Base-by-base conservation (phyloP, 2,113 vertebrate genomes). In the Brachionichthys hirsutus region DNA sequence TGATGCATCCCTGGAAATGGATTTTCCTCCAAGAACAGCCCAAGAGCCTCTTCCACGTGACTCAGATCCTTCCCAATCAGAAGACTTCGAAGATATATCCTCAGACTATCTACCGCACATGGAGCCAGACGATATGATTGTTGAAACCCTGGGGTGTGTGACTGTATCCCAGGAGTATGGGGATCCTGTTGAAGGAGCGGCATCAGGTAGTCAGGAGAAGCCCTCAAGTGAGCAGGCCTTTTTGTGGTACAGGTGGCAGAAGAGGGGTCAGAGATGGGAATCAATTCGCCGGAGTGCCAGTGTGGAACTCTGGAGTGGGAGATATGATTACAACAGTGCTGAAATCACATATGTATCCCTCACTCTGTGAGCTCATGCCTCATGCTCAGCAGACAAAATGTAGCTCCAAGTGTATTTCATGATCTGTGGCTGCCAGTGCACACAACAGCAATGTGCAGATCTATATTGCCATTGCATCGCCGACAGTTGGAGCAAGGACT, bases 331-430 rank as follows among this genome's bases (percentile, higher is more conserved):
- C 67, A 92, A 91, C 76, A 92, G 90, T 75, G 89, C 90, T 57
- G 89, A 90, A 82, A 91, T 92, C 79, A 90, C 90, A 78, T 92
- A 92, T 6, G 89, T 92, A 55, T 92, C 91, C 36, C 84, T 92
- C 51, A 91, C 90, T 62, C 81, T 92, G 69, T 92, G 73, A 89
- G 36, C 53, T 62, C 55, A 70, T 84, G 82, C 78, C 85, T 84
- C 75, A 80, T 62, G 62, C 35, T 83, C 70, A 82, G 86, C 85
- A 88, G 80, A 60, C 60, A 49, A 87, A 86, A 84, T 86, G 88
- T 88, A 89, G 86, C 88, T 66, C 59, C 41, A 62, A 68, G 18
- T 67, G 63, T 43, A 77, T 51, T 24, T 70, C 49, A 58, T 66
- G 56, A 64, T 64, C 55, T 41, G 62, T 84, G 77, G 81, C 75